Conservation (phyloP, 2,888 invertebrate species). For the Andrena camellia region DNA sequence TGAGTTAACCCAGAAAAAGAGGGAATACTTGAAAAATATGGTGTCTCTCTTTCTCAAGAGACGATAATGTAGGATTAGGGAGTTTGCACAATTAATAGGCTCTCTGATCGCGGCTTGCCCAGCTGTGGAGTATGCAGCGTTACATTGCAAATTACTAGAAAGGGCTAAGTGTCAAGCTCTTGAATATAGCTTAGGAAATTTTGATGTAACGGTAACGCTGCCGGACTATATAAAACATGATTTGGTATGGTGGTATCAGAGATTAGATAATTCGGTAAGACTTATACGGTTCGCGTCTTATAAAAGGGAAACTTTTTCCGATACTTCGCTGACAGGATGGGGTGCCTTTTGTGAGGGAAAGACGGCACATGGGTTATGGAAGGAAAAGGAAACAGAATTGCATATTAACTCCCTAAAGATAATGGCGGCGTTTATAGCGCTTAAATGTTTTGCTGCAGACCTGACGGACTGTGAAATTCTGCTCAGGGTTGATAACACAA, state of each 20-base stretch:
- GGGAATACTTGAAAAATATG: slow-evolving; percentile 2
- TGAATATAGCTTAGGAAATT: not conserved
- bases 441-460: not conserved
- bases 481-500: not conserved
- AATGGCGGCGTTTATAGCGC: not conserved
- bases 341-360: not conserved
- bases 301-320: not conserved
- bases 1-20: slow-evolving; percentile 4
- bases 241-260: not conserved
- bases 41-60: not conserved
- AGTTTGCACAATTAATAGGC: not conserved
- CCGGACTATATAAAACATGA: not conserved
- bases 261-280: not conserved
- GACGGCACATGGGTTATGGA: not conserved
- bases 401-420: not conserved
- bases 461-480: not conserved
- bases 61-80: not conserved
- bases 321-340: not conserved
- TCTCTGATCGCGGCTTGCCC: not conserved
- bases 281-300: not conserved
- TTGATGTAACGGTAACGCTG: not conserved
- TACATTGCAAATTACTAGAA: not conserved
- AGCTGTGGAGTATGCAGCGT: not conserved
- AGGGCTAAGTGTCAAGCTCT: not conserved
- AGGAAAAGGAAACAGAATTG: not conserved